Conservation (phyloP, 2,888 invertebrate genomes). For the Hymenopus coronatus region DNA sequence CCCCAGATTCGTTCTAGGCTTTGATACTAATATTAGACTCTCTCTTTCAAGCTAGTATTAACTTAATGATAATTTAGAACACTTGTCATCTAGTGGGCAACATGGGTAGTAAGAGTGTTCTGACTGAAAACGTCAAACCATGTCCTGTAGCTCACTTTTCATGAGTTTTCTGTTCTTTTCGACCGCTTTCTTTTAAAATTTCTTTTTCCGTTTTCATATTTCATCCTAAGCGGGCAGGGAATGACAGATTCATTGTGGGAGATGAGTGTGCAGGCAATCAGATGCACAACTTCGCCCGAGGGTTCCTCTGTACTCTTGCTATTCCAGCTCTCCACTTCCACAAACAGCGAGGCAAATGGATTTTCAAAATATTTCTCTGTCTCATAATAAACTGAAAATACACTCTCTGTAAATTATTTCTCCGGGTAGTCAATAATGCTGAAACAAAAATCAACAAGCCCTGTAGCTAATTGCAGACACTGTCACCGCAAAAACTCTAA, state of each 20-base stretch:
- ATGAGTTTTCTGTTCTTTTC: neutral
- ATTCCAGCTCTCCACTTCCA: neutral
- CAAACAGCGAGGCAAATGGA: neutral
- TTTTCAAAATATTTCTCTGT: neutral
- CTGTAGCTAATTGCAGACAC: neutral
- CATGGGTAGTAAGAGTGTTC: too few relatives aligned
- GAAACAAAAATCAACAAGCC: neutral
- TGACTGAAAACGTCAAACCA: neutral
- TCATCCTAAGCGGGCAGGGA: neutral
- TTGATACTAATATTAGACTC: too few relatives aligned
- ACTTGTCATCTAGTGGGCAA: too few relatives aligned
- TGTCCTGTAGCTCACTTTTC: neutral
- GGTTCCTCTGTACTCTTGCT: neutral
- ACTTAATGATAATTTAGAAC: too few relatives aligned
- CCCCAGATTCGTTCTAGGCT: too few relatives aligned
- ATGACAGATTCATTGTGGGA: neutral
- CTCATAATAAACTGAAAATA: neutral
- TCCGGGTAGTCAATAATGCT: neutral
- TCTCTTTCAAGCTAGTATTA: too few relatives aligned
- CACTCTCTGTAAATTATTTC: neutral
- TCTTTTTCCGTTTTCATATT: neutral
- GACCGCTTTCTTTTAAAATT: neutral
- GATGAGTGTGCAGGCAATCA: neutral
- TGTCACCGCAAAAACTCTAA: neutral
- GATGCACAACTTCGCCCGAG: neutral